Conservation (phyloP, 1,140 invertebrate species). For the Homalodisca vitripennis region DNA sequence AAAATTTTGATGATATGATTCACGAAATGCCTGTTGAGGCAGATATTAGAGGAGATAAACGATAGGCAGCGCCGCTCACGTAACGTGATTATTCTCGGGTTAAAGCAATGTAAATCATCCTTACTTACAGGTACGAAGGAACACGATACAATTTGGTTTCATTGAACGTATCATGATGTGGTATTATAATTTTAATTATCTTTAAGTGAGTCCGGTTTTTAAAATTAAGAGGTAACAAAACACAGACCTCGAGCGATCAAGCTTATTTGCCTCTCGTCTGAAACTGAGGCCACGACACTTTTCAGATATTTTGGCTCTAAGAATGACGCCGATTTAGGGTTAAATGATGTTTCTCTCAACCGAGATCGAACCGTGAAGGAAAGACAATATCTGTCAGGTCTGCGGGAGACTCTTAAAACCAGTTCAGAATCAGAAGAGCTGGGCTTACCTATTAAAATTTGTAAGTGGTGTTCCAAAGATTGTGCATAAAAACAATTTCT, state of each 20-base stretch:
- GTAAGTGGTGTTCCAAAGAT: conserved; percentile 6
- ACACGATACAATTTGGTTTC: background rate
- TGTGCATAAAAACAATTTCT: background rate
- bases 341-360: background rate
- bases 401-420: background rate
- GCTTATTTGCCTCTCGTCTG: background rate
- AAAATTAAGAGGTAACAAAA: too few relatives aligned
- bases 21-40: background rate
- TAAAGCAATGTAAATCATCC: background rate
- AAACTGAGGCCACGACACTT: background rate
- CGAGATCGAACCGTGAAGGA: background rate
- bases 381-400: conserved; percentile 1
- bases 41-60: conserved; percentile 3
- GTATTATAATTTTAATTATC: too few relatives aligned
- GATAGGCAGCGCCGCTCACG: background rate
- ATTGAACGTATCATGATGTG: background rate
- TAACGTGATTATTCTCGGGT: background rate
- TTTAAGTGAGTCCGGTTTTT: too few relatives aligned
- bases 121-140: background rate
- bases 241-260: background rate
- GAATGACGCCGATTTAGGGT: background rate
- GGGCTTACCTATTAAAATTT: conserved; percentile 6
- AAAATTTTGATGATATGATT: background rate
- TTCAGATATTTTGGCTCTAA: background rate
- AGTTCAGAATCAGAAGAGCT: background rate